phyloP scores from a whole-genome alignment of 2,797 vertebrate species.

The Cyprinodon diabolis region DNA sequence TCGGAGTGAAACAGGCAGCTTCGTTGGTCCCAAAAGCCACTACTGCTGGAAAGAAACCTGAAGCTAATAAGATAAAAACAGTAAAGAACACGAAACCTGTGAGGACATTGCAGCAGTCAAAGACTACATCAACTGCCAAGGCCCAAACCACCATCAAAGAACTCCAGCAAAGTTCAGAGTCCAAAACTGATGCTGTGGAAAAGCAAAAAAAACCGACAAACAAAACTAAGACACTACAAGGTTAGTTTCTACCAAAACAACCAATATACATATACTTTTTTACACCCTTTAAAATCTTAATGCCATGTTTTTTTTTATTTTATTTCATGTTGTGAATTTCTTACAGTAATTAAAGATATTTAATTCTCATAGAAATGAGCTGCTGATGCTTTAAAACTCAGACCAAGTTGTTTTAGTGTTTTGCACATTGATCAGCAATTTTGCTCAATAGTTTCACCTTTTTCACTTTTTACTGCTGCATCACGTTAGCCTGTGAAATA shows the following conservation, averaged over 20 bases:
- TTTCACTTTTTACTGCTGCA: no score
- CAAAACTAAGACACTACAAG: not conserved
- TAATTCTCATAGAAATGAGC: no score
- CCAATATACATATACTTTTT: not conserved
- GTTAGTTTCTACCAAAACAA: not conserved
- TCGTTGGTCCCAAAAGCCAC: not conserved
- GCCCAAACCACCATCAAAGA: not conserved
- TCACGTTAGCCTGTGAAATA: no score
- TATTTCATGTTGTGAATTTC: no score
- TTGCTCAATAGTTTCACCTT: no score
- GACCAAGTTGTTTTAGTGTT: no score
- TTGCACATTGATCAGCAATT: no score
- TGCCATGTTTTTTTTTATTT: not conserved
- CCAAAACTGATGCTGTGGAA: not conserved
- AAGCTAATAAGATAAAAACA: not conserved
- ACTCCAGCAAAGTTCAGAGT: not conserved
- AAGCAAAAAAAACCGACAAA: not conserved
- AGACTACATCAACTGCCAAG: not conserved
- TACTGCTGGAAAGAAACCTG: not conserved
- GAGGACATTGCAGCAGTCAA: not conserved
- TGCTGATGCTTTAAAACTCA: no score
- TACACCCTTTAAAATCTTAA: not conserved
- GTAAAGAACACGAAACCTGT: not conserved
- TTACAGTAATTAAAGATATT: no score
- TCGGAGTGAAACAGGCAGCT: not conserved